Conservation (phyloP, 2,888 invertebrate species). For the Luperina testacea region DNA sequence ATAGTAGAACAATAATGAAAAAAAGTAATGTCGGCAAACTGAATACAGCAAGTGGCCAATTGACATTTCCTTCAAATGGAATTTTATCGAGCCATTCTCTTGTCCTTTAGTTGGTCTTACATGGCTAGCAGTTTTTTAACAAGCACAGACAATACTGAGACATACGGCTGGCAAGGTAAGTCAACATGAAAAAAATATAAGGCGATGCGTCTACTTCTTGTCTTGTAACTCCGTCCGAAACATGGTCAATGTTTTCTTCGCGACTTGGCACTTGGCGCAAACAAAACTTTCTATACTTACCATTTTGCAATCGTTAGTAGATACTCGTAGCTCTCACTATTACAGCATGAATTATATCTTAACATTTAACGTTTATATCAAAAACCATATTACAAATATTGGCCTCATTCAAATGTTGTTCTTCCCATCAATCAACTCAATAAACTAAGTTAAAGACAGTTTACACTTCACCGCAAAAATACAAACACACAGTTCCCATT, state of each 20-base stretch:
- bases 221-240: slow-evolving; percentile 1
- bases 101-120: slow-evolving; percentile 71
- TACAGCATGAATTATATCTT: background rate
- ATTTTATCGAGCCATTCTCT: slow-evolving; percentile 77
- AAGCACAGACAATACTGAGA: slow-evolving; percentile 64
- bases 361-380: background rate
- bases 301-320: background rate
- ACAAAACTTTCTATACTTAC: slow-evolving; percentile 12
- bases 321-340: background rate
- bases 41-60: slow-evolving; percentile 64
- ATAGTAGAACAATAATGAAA: slow-evolving; percentile 51
- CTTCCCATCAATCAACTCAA: slow-evolving; percentile 9
- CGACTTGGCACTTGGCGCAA: background rate
- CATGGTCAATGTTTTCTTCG: slow-evolving; percentile 21
- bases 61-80: slow-evolving; percentile 74
- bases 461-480: slow-evolving; percentile 35
- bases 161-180: slow-evolving; percentile 50
- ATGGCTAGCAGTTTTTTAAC: slow-evolving; percentile 65
- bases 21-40: slow-evolving; percentile 56
- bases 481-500: slow-evolving; percentile 10
- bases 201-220: slow-evolving; percentile 1
- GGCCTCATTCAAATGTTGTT: background rate
- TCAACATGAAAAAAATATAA: slow-evolving; percentile 42
- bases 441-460: slow-evolving; percentile 34
- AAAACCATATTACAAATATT: background rate